Evolutionary conservation across 2,797 vertebrate genomes (phyloP).

Genomic region (Anisognathus igniventris): DNA sequence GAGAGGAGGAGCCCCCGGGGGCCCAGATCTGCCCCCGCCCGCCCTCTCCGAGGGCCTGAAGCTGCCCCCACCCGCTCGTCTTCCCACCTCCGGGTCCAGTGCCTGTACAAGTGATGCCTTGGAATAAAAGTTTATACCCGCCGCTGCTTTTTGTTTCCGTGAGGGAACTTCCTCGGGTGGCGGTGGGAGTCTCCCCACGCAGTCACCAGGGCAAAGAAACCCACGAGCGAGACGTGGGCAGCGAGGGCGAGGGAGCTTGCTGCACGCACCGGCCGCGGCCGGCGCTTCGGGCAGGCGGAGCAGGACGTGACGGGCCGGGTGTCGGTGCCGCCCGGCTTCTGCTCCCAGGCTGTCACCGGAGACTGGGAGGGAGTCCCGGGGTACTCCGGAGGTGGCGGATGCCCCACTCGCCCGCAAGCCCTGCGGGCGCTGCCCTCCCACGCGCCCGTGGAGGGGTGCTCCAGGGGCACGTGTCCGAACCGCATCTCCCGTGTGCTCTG

Average conservation of each 20-base stretch:
- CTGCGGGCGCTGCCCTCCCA: no score
- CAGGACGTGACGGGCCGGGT: not conserved
- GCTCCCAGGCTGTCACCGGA: not conserved
- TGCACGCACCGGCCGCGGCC: not conserved
- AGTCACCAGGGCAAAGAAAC: no score
- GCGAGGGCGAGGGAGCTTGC: not conserved
- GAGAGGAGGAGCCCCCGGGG: not conserved
- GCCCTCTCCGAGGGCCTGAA: not conserved
- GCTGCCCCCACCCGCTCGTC: not conserved
- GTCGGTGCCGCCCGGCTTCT: not conserved
- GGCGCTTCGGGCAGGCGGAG: not conserved
- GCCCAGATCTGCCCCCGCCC: not conserved
- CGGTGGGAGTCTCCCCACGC: not conserved
- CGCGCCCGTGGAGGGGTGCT: not conserved
- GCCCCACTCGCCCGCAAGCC: not conserved
- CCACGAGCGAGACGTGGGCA: not conserved
- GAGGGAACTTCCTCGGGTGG: not conserved
- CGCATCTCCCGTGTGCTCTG: not conserved
- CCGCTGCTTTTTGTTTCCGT: not conserved
- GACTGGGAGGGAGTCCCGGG: not conserved
- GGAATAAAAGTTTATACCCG: slow-evolving; percentile 22
- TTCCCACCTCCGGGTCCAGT: not conserved
- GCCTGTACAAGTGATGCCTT: not conserved
- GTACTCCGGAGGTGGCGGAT: not conserved
- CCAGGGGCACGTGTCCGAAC: not conserved